phyloP scores from a whole-genome alignment of 2,888 invertebrate species.

The Mechanitis mazaeus region DNA sequence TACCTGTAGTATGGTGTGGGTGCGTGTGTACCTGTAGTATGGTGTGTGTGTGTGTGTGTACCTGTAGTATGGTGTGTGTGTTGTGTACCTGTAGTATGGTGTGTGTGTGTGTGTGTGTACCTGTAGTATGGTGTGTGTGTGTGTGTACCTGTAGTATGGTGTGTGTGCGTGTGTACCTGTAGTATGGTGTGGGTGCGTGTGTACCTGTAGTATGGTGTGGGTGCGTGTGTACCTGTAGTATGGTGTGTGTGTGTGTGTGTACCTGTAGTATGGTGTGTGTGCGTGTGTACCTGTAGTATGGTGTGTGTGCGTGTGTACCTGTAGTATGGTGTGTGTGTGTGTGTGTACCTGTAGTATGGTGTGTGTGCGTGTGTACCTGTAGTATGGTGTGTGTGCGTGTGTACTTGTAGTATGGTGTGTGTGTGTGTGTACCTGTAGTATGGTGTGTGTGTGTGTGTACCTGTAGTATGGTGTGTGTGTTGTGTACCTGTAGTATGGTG shows the following conservation, averaged over 20 bases:
- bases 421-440: too few relatives aligned
- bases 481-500: too few relatives aligned
- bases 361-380: too few relatives aligned
- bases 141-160: conserved; percentile 78
- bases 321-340: conserved; percentile 81
- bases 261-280: conserved; percentile 83
- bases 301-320: conserved; percentile 16
- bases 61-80: conserved; percentile 81
- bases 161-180: conserved; percentile 50
- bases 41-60: not conserved
- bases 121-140: conserved; percentile 81
- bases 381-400: too few relatives aligned
- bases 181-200: conserved; percentile 80
- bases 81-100: too few relatives aligned
- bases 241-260: not conserved
- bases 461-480: too few relatives aligned
- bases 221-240: too few relatives aligned
- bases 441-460: too few relatives aligned
- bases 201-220: conserved; percentile 81
- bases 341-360: conserved; percentile 73
- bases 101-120: conserved; percentile 7
- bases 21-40: conserved; percentile 72
- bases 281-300: too few relatives aligned
- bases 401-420: too few relatives aligned
- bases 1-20: conserved; percentile 81